Evolutionary conservation across 1,140 invertebrate species (phyloP).

Genomic region (Eurosta solidaginis): DNA sequence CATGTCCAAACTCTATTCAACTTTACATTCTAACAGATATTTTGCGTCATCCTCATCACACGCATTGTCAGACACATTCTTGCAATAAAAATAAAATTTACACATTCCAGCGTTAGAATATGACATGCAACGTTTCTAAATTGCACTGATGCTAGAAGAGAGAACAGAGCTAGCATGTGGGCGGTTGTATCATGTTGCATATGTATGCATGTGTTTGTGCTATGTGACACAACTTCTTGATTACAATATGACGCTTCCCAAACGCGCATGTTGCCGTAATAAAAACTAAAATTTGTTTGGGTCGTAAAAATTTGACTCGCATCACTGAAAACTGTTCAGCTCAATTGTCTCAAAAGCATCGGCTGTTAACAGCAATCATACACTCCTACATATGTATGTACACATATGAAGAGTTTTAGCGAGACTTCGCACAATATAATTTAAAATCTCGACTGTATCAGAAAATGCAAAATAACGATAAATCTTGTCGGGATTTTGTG

Average conservation of each 20-base stretch:
- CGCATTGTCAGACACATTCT: not conserved
- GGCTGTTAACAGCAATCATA: not conserved
- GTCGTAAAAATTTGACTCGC: conserved; percentile 1
- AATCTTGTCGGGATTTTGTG: no score
- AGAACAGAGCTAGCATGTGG: not conserved
- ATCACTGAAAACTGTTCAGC: not conserved
- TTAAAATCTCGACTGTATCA: no score
- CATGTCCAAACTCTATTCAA: not conserved
- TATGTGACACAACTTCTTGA: not conserved
- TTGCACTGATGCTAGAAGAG: not conserved
- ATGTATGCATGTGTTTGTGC: not conserved
- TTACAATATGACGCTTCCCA: not conserved
- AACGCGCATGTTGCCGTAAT: not conserved
- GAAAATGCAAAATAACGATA: no score
- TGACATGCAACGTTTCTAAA: not conserved
- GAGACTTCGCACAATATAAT: no score
- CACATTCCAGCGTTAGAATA: not conserved
- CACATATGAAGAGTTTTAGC: no score
- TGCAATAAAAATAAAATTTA: conserved; percentile 10
- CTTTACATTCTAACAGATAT: not conserved
- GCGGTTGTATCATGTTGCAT: not conserved
- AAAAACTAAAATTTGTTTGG: conserved; percentile 13
- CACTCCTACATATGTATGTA: not conserved
- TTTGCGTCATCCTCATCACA: not conserved
- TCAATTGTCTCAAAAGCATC: not conserved